Base-by-base conservation (phyloP, 2,888 invertebrate species). In the Diogma glabrata region DNA sequence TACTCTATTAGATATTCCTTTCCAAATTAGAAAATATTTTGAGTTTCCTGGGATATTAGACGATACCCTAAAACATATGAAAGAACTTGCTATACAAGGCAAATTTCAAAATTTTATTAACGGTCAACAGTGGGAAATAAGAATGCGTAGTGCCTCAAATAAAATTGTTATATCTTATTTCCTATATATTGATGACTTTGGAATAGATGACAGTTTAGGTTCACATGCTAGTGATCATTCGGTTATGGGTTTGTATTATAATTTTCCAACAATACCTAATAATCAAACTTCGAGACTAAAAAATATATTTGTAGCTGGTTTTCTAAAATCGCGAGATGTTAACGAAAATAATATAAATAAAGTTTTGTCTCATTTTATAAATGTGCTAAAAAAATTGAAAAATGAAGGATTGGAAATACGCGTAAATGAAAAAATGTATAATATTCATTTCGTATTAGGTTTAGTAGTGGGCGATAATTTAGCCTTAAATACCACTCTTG, bases 21-120 rank as follows among this genome's bases (percentile, higher is more conserved):
- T 38, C 19, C 38, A 38, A 38, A 38, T 38, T 16, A n/a, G 38
- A 38, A 38, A 5, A 10, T 38, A 38, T 38, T 38, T 38, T 38
- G 38, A 38, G 16, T 38, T 12, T 16, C 38, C 38, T 17, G 38
- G 7, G 7, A 16, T 16, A 36, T 36, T 10, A 36, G 16, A 36
- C 6, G 14, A 6, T 36, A 3, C n/a, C 17, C 16, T 36, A 36
- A 10, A 4, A 33, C 14, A 36, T 9, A 36, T 36, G n/a, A 14
- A 3, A 3, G 14, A 14, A 3, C 36, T 36, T 10, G 4, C 36
- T 3, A 3, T 3, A 8, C 3, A 14, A 10, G 36, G 36, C 3
- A 36, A 36, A 36, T 3, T 36, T 36, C 4, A 3, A 36, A 36
- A 36, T 17, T 14, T 17, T 4, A 36, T 36, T 14, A 36, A 36